Conservation (phyloP, 2,113 vertebrate species). For the Leucosticte australis region DNA sequence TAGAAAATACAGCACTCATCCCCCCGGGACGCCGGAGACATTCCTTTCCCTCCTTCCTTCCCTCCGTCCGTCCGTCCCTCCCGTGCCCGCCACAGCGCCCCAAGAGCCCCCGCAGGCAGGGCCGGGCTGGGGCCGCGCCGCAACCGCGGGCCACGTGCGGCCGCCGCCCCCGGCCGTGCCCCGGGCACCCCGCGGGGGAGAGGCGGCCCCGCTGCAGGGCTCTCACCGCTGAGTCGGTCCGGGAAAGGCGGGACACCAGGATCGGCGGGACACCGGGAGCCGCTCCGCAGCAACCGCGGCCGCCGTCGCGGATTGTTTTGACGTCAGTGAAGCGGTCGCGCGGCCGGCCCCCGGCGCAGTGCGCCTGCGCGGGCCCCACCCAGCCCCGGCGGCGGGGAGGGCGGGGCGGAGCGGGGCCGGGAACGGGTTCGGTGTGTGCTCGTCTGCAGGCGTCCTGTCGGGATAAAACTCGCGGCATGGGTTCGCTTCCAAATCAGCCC, state of each 20-base stretch:
- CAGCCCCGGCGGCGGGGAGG: fast-evolving
- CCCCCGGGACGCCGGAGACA: not conserved
- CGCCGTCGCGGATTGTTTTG: not conserved
- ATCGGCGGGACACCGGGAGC: fast-evolving
- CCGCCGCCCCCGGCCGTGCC: not conserved
- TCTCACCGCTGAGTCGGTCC: not conserved
- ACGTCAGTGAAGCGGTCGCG: not conserved
- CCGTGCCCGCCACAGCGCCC: not conserved
- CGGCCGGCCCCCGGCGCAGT: not conserved
- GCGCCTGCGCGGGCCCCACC: not conserved
- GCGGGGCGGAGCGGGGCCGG: no score
- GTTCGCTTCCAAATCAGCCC: fast-evolving
- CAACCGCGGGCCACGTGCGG: no score
- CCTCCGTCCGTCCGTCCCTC: not conserved
- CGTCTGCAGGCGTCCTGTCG: fast-evolving
- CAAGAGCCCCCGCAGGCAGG: not conserved
- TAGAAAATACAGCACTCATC: not conserved
- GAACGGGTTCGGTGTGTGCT: fast-evolving
- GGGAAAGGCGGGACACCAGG: not conserved
- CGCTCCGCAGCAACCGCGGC: not conserved
- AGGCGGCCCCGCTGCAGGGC: not conserved
- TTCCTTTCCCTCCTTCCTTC: not conserved
- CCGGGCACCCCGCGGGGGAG: no score
- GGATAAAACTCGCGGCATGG: fast-evolving
- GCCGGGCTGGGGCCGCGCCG: not conserved